Conservation (phyloP, 1,140 invertebrate genomes). For the Zaprionus nigranus region DNA sequence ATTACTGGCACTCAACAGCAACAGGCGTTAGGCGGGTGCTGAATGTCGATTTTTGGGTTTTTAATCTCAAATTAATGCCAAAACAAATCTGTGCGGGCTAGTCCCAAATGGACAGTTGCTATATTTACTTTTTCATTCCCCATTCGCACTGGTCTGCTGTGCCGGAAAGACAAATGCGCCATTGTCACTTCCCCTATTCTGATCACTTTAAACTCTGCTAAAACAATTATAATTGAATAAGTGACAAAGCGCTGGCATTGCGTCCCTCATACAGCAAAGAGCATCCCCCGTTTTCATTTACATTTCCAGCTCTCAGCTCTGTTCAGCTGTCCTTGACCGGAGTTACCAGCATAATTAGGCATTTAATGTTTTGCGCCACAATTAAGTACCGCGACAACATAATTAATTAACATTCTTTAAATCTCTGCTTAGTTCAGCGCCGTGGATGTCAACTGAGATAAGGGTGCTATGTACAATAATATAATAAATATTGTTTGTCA, state of each 20-base stretch:
- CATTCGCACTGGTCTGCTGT: slow-evolving; percentile 3
- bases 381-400: slow-evolving; percentile 60
- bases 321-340: slow-evolving; percentile 40
- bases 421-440: too few species aligned
- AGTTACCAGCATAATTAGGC: slow-evolving; percentile 73
- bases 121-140: slow-evolving; percentile 50
- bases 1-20: slow-evolving; percentile 30
- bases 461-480: too few species aligned
- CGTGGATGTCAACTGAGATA: too few species aligned
- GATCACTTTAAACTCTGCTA: slow-evolving; percentile 64
- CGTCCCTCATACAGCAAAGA: slow-evolving; percentile 1
- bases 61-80: slow-evolving; percentile 67
- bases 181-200: slow-evolving; percentile 51
- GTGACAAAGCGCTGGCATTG: neutral
- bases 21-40: slow-evolving; percentile 19
- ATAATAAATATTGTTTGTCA: too few species aligned
- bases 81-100: slow-evolving; percentile 68
- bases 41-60: slow-evolving; percentile 43
- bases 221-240: slow-evolving; percentile 73
- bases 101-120: slow-evolving; percentile 18
- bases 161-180: slow-evolving; percentile 52
- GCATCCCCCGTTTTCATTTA: slow-evolving; percentile 19
- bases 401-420: slow-evolving; percentile 64
- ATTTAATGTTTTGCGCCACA: slow-evolving; percentile 68
- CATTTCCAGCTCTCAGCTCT: neutral